Evolutionary conservation across 92 coral and sea anemone genomes (phyloP).

Genomic region (Meandrina meandrites): DNA sequence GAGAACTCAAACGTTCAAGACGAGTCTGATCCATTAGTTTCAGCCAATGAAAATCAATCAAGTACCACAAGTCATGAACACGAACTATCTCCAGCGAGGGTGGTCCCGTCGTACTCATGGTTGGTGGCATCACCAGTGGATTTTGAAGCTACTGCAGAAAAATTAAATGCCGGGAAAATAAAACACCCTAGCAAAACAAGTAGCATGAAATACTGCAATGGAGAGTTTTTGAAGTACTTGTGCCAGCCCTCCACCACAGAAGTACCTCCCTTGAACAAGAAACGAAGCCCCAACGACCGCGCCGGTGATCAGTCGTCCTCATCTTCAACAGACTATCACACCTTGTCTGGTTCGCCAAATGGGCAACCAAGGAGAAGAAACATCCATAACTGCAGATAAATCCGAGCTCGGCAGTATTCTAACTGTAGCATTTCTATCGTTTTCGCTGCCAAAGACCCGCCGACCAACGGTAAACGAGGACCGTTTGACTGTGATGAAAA

Average conservation of each 20-base stretch:
- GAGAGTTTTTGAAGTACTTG: neutral
- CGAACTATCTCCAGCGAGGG: neutral
- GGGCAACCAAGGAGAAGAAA: neutral
- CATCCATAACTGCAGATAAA: neutral
- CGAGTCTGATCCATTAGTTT: neutral
- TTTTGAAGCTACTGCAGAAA: neutral
- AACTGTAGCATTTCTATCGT: too few species aligned
- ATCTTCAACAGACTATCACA: too few species aligned
- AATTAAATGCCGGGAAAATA: neutral
- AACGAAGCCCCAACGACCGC: neutral
- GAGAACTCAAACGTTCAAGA: neutral
- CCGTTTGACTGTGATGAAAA: too few species aligned
- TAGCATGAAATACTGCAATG: neutral
- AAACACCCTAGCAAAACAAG: neutral
- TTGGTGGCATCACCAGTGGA: neutral
- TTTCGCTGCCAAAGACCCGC: too few species aligned
- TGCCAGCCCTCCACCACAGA: neutral
- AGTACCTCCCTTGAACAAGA: neutral
- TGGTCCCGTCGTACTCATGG: slow-evolving; percentile 9
- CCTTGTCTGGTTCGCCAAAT: neutral
- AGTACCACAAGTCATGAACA: neutral
- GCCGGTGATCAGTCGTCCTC: too few species aligned
- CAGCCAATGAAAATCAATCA: neutral
- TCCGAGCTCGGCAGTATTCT: too few species aligned
- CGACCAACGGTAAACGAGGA: too few species aligned